Conservation (phyloP, 1,140 invertebrate species). For the Saxidomus purpurata region DNA sequence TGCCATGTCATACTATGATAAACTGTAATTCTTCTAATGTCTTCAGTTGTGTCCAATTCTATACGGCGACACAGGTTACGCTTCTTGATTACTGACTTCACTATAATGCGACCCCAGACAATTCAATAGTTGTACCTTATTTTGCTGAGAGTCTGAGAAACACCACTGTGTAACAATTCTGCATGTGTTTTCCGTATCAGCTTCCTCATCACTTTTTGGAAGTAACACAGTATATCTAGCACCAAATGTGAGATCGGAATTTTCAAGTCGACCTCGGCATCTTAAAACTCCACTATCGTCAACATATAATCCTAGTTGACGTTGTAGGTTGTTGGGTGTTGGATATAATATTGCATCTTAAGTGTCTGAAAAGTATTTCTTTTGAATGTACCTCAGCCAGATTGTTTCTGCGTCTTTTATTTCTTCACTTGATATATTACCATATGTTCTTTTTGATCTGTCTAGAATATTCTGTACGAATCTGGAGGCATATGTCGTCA, state of each 20-base stretch:
- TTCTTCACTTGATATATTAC: background rate
- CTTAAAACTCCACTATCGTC: background rate
- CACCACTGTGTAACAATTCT: conserved; percentile 13
- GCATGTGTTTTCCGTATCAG: conserved; percentile 2
- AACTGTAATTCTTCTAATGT: too few species aligned
- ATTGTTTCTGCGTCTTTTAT: conserved; percentile 34
- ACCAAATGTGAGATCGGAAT: background rate
- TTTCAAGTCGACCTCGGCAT: background rate
- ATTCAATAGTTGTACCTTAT: conserved; percentile 23
- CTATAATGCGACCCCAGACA: background rate
- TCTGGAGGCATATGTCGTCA: background rate
- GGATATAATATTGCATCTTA: background rate
- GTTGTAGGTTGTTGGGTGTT: conserved; percentile 12
- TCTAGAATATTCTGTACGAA: conserved; percentile 20
- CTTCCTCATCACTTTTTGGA: background rate
- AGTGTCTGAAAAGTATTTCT: background rate
- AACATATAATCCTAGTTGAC: conserved; percentile 12
- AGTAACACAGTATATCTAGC: conserved; percentile 27
- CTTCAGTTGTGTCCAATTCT: background rate
- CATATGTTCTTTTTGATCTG: background rate
- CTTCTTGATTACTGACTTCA: conserved; percentile 7
- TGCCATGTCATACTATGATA: too few species aligned
- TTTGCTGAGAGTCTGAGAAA: conserved; percentile 14
- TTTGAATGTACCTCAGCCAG: background rate
- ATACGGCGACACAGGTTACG: background rate